phyloP scores from a whole-genome alignment of 2,797 vertebrate species.

The Karalla daura region DNA sequence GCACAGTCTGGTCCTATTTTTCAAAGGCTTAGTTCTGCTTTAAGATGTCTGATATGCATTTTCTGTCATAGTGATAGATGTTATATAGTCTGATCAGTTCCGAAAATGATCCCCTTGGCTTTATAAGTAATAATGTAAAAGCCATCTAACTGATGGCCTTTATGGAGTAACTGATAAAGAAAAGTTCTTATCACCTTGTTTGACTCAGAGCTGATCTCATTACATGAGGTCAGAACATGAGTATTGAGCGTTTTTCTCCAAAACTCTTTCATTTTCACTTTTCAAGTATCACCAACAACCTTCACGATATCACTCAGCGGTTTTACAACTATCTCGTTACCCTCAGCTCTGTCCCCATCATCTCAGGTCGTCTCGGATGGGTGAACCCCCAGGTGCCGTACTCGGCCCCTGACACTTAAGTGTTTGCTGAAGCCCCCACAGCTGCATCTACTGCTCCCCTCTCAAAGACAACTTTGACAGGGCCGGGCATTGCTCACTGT shows the following conservation, averaged over 20 bases:
- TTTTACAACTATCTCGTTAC: neutral
- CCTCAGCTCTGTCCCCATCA: neutral
- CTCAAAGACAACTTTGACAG: conserved; percentile 31
- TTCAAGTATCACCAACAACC: no score
- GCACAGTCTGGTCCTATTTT: neutral
- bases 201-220: conserved; percentile 18
- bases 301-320: neutral
- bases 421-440: conserved; percentile 9
- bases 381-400: conserved; percentile 16
- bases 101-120: neutral
- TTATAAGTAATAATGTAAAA: no score
- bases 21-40: neutral
- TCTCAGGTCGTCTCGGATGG: conserved; percentile 3
- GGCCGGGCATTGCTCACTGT: conserved; percentile 51
- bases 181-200: conserved; percentile 6
- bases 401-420: conserved; percentile 40
- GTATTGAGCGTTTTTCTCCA: no score
- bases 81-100: neutral
- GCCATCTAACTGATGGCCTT: neutral
- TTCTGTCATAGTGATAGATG: neutral
- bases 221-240: no score
- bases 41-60: neutral
- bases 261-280: neutral
- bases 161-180: neutral
- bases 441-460: neutral